Conservation (phyloP, 2,113 vertebrate species). For the Hippocampus guttulatus region DNA sequence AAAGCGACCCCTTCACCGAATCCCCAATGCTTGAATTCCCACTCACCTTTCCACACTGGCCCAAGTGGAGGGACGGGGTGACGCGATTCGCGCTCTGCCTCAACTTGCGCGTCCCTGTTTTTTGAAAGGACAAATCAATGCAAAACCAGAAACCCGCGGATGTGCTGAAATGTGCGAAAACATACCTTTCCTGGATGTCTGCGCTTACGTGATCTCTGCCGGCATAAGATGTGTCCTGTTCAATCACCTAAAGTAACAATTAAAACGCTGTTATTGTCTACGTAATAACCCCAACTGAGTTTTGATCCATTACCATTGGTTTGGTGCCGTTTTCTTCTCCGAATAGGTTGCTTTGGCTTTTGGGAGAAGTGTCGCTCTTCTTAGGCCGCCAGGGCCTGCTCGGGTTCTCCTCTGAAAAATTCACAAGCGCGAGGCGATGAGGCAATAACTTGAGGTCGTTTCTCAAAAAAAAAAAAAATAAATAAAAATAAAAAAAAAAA, state of each 20-base stretch:
- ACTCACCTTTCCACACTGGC: conserved; percentile 29
- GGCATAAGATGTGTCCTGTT: conserved; percentile 32
- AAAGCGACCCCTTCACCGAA: neutral
- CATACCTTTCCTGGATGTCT: conserved; percentile 36
- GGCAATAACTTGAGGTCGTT: neutral
- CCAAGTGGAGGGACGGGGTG: neutral
- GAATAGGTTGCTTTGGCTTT: conserved; percentile 2
- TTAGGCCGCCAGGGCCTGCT: conserved; percentile 53
- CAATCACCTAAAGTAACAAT: conserved; percentile 3
- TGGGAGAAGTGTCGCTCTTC: neutral
- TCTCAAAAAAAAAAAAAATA: neutral
- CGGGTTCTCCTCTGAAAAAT: conserved; percentile 36
- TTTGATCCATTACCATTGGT: conserved; percentile 32
- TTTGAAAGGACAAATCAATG: neutral
- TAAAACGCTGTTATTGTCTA: neutral
- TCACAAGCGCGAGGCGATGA: neutral
- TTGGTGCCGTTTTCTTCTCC: conserved; percentile 2
- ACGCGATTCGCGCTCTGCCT: neutral
- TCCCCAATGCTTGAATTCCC: neutral
- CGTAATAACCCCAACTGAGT: neutral
- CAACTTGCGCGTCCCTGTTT: conserved; percentile 18
- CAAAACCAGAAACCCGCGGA: neutral
- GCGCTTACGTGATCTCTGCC: conserved; percentile 29
- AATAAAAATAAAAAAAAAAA: too few species aligned
- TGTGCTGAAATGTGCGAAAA: neutral